A percentile compares a stretch with the other conserved stretches of the same genome.
These are phyloP conservation scores for Onychomys leucogaster DNA, from an alignment of 2,797 vertebrate genomes.

Conservation along the genomic window DNA sequence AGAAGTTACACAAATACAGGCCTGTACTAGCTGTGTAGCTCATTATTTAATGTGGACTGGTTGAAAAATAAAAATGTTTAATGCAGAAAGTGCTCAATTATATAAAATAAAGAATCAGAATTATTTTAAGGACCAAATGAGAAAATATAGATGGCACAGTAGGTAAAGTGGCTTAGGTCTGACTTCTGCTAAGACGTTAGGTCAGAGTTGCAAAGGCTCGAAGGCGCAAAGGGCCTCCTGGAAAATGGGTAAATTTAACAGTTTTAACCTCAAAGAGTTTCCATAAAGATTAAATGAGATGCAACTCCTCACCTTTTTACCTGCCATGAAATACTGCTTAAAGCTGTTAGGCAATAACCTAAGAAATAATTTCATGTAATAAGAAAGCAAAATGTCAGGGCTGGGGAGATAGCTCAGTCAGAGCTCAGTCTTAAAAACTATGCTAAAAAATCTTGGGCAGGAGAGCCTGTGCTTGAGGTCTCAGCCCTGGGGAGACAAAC, in stretches of 20 bases:
- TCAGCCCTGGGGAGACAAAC: too few relatives aligned
- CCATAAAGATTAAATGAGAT: neutral
- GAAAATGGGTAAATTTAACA: constrained; percentile 8
- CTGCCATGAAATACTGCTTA: neutral
- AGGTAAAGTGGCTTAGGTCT: neutral
- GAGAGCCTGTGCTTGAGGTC: neutral
- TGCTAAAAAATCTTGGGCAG: neutral
- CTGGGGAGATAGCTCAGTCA: neutral
- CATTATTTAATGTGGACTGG: neutral
- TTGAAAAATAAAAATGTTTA: neutral
- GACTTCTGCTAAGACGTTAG: neutral
- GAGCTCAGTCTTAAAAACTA: neutral
- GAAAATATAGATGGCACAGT: accelerated
- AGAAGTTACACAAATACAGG: neutral
- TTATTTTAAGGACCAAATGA: neutral
- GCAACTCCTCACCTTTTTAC: neutral
- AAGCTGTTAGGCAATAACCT: neutral
- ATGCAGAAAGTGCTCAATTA: neutral
- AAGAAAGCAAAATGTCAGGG: neutral
- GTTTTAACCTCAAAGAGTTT: neutral
- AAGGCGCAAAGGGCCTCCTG: neutral
- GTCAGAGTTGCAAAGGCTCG: neutral
- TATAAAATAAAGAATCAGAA: neutral
- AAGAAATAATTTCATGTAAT: neutral
- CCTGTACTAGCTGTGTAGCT: neutral